Evolutionary conservation across 92 coral and sea anemone genomes (phyloP), one percentile per base, ranked within the genome.

Genomic region (Actinernus sp.): DNA sequence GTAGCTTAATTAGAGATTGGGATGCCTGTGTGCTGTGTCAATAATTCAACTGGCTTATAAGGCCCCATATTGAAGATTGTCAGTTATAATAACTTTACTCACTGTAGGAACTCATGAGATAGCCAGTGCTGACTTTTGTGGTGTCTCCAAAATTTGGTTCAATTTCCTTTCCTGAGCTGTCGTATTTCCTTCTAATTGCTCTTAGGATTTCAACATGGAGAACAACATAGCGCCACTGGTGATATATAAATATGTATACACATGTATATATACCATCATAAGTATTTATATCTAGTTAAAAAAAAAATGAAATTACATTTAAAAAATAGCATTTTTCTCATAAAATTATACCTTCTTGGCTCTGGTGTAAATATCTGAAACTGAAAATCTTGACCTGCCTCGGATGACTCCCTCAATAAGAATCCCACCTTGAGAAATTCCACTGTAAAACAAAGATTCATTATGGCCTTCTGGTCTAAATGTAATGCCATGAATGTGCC

Each of bases 61-160:
- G n/a, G n/a, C n/a, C n/a, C n/a, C n/a, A n/a, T n/a, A n/a, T n/a
- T n/a, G n/a, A n/a, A n/a, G n/a, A n/a, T n/a, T n/a, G n/a, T n/a
- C n/a, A n/a, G 14, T 37, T 37, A 7, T 7, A 14, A 7, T 7
- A 37, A 16, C 53, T 24, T 1, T 0, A 84, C 96, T 78, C 68
- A 84, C 96, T 93, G 82, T 89, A 93, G 7, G 98, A 93, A 26
- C 95, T 88, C 97, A 88, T 89, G 48, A 93, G 46, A 61, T 81
- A 82, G 12, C 98, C 98, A 49, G 98, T 93, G 32, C 92, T 79
- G 44, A 93, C 96, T 82, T 93, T 93, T 86, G 87, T 93, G 32
- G 94, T 87, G 36, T 77, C 85, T 13, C 96, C 90, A 73, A 81
- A 89, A 78, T 91, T 81, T 5, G 96, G 96, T 23, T 93, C 98